Evolutionary conservation across 2,888 invertebrate species (phyloP).

Genomic region (Tenthredo mesomela): DNA sequence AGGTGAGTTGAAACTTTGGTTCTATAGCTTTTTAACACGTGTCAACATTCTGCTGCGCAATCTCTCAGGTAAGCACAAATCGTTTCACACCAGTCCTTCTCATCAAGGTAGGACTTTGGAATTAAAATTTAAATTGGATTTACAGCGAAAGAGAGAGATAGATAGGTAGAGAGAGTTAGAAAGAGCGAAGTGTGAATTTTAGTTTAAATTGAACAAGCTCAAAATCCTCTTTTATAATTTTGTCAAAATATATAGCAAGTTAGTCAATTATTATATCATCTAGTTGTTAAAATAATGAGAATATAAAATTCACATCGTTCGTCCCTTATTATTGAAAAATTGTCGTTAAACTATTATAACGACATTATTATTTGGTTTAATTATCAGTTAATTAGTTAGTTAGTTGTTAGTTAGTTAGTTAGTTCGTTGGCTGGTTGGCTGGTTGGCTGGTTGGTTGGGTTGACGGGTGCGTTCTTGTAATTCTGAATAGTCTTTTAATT

Average conservation of each 20-base stretch:
- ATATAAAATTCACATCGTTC: too few species aligned
- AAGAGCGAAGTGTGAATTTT: not conserved
- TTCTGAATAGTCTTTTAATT: constrained; percentile 17
- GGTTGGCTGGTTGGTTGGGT: not conserved
- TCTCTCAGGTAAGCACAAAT: constrained; percentile 20
- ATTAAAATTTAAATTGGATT: constrained; percentile 39
- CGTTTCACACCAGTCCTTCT: constrained; percentile 10
- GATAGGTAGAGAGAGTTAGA: too few species aligned
- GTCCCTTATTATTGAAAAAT: too few species aligned
- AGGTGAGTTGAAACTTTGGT: constrained; percentile 54
- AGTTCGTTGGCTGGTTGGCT: not conserved
- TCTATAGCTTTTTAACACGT: not conserved
- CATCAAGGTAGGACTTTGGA: not conserved
- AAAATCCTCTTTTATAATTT: not conserved
- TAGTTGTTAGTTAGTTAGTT: not conserved
- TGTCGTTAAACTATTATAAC: not conserved
- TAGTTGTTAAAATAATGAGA: too few species aligned
- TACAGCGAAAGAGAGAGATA: not conserved
- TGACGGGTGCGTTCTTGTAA: not conserved
- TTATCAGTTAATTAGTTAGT: not conserved
- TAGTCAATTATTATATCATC: not conserved
- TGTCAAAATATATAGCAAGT: not conserved
- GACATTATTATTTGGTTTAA: not conserved
- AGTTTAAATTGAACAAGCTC: not conserved
- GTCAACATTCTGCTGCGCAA: constrained; percentile 9